These are phyloP conservation scores for Artemia franciscana DNA, from an alignment of 1,140 invertebrate genomes.

Conservation along the genomic window DNA sequence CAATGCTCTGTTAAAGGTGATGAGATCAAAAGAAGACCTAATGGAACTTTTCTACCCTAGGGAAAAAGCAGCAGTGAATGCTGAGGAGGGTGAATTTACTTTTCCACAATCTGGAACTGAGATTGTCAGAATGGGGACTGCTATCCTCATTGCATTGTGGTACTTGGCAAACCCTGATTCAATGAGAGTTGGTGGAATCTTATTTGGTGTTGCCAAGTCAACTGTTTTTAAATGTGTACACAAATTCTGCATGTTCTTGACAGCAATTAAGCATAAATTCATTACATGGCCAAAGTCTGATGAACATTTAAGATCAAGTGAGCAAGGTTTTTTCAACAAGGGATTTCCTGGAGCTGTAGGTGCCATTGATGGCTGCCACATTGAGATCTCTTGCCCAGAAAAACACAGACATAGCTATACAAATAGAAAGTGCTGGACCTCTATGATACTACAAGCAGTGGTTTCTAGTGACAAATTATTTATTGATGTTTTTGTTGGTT, in stretches of 20 bases:
- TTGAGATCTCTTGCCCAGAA: neutral
- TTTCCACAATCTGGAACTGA: neutral
- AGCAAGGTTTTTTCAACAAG: neutral
- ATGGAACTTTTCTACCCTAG: too few species aligned
- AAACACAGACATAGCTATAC: neutral
- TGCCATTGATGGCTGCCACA: neutral
- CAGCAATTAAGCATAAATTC: neutral
- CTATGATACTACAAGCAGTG: neutral
- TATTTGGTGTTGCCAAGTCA: neutral
- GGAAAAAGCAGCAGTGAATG: too few species aligned
- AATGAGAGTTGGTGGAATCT: neutral
- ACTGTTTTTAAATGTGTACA: neutral
- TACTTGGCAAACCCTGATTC: neutral
- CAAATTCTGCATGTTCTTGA: neutral
- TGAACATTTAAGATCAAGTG: neutral
- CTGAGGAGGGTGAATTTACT: too few species aligned
- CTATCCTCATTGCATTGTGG: neutral
- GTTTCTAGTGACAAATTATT: neutral
- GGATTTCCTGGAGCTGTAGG: neutral
- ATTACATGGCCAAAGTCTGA: neutral
- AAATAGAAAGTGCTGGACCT: neutral
- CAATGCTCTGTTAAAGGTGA: too few species aligned
- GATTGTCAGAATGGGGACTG: neutral
- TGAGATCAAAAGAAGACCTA: too few species aligned
- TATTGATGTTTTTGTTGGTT: neutral